Base-by-base conservation (phyloP, 2,888 invertebrate species). In the Hartigia nigra region DNA sequence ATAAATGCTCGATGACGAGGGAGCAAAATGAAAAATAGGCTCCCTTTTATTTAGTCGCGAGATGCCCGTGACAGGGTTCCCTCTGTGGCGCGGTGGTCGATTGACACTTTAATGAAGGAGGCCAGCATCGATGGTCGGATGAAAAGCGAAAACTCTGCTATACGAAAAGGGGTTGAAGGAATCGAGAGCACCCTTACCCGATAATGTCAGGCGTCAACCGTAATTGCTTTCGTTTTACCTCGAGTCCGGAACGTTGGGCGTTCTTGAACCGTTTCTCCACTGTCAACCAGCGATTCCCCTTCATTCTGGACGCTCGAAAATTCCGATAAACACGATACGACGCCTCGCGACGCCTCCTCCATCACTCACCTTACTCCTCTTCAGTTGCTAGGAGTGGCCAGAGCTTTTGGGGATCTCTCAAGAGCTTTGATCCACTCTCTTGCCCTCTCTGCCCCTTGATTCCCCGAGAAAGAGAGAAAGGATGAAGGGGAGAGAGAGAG, bases 91-190 rank as follows among this genome's bases (percentile, higher is more conserved):
- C 84, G 86, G 86, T 86, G 84, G 85, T 84, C 86, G 86, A 89
- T 89, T 89, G 88, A 89, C 89, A 88, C 89, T 89, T 89, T 88
- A 89, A 89, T 88, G 89, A 89, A 88, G 88, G 88, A 88, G 83
- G 82, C 84, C 83, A 82, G 85, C 77, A 86, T 85, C 84, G 83
- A 81, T 82, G 82, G 82, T 82, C 84, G 84, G 85, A 84, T 86
- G 87, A 86, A 84, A 77, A 79, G 82, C 77, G 80, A 82, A 80
- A 72, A 72, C 72, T 12, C 72, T 31, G 72, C 31, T 72, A 77
- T 34, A 78, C 36, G 70, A 76, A 78, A 69, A 74, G 23, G 76
- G 75, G 76, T 81, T 82, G 83, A 81, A 85, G 84, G 88, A 87
- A 88, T 88, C 86, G 84, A 86, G 85, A 83, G 84, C 77, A 80